Evolutionary conservation across 92 coral and sea anemone species (phyloP).

Genomic region (Pocillopora meandrina): DNA sequence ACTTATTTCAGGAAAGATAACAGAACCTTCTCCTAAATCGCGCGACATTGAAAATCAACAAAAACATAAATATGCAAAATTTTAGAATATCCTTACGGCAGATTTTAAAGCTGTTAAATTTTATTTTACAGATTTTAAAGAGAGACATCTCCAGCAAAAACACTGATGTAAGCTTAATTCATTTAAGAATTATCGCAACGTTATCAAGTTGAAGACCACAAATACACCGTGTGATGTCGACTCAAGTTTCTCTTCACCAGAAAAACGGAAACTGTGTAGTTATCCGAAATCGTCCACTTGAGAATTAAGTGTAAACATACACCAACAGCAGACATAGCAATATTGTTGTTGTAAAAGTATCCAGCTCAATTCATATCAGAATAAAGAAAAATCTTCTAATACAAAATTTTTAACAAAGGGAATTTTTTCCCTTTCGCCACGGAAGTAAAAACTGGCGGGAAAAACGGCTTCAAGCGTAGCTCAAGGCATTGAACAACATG

Average conservation of each 20-base stretch:
- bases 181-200: conserved; percentile 6
- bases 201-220: conserved; percentile 1
- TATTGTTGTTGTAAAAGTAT: not conserved
- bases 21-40: too few species aligned
- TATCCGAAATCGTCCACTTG: not conserved
- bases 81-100: too few species aligned
- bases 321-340: not conserved
- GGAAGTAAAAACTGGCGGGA: not conserved
- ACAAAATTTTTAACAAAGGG: conserved; percentile 7
- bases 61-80: too few species aligned
- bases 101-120: not conserved
- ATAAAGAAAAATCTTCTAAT: not conserved
- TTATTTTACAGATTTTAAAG: not conserved
- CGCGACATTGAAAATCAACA: too few species aligned
- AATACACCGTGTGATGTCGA: not conserved
- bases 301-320: not conserved
- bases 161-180: not conserved
- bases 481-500: not conserved
- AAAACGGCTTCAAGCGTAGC: not conserved
- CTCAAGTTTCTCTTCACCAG: not conserved
- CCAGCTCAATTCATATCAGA: not conserved
- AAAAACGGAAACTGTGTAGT: not conserved
- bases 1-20: too few species aligned
- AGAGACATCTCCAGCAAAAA: too few species aligned
- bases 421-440: not conserved